Base-by-base conservation (phyloP, 2,797 vertebrate genomes). In the Poeciliopsis paucimaculata region DNA sequence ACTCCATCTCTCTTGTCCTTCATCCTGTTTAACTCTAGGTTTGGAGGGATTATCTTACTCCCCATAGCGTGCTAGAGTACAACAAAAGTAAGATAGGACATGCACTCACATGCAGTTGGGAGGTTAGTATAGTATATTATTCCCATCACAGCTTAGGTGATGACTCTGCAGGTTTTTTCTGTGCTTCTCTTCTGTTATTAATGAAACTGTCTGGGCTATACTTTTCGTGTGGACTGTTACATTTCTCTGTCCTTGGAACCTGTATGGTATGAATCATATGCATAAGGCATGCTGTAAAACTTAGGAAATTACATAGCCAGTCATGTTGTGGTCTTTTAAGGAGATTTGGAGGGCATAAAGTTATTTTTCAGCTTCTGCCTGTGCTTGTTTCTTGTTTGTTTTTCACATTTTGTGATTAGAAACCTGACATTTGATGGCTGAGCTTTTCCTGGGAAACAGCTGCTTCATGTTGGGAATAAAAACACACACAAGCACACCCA, bases 101-200 rank as follows among this genome's bases (percentile, higher is more conserved):
- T 87, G 92, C 86, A 78, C 74, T 78, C 77, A 89, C 91, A 88
- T 77, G 93, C 81, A 82, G 57, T 73, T 72, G 75, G 28, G 75
- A 83, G 87, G 85, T 82, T 87, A 80, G 76, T 79, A 81, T 78
- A 74, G 78, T 87, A 76, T 87, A 86, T 85, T 90, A 88, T 88
- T 71, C 78, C 62, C 80, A 80, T 84, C 81, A 72, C 71, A 78
- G 70, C 39, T 49, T 60, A 80, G 74, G 57, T 86, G 89, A 86
- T 91, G 91, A 91, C 68, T 88, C 87, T 82, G 91, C 91, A 92
- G 73, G 4, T 45, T 81, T 73, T 88, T 86, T 78, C 51, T 83
- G 49, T 78, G 47, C 90, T 91, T 90, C 83, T 81, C 86, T 86
- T 88, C 91, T 90, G 76, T 93, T 92, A 92, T 95, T 94, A 93